Base-by-base conservation (phyloP, 2,888 invertebrate species). In the Elysia crispata region DNA sequence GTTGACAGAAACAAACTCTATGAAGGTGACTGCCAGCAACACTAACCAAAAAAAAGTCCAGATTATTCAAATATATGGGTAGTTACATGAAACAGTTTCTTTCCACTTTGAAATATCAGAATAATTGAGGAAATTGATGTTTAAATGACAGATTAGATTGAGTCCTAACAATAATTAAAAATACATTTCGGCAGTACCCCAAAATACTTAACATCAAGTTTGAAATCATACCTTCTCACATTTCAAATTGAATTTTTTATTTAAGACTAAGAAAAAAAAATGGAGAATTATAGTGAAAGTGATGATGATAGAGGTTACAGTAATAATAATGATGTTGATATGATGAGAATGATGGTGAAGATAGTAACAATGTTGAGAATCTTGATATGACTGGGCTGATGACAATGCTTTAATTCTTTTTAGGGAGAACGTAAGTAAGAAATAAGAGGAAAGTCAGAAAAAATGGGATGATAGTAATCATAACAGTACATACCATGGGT, bases 401-500 rank as follows among this genome's bases (percentile, higher is more conserved):
- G 25, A 66, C 25, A 18, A 66, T 66, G 30, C 6, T 66, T 11
- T 15, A 15, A 25, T 15, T 25, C 15, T 15, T 28, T 5, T 15
- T 66, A 25, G 25, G 6, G 66, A 66, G 3, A 25, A 25, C 25
- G 18, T 15, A 15, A 28, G 66, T 1, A 1, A 60, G n/a, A 15
- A 60, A 60, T n/a, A 60, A 6, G 60, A 8, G 3, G 15, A 60
- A 60, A 60, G 15, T 60, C 15, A 60, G 41, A 41, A 41, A 41
- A 41, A 6, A 41, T 6, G n/a, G n/a, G n/a, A n/a, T n/a, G n/a
- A n/a, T n/a, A n/a, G n/a, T n/a, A n/a, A n/a, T n/a, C 3, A 41
- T 41, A 41, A 11, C 41, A 41, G 11, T 72, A n/a, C 67, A 73
- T 67, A 80, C 76, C 80, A 77, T 1, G 77, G 15, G 18, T 72